Evolutionary conservation across 2,113 vertebrate genomes (phyloP).

Genomic region (Chaetodon auriga): DNA sequence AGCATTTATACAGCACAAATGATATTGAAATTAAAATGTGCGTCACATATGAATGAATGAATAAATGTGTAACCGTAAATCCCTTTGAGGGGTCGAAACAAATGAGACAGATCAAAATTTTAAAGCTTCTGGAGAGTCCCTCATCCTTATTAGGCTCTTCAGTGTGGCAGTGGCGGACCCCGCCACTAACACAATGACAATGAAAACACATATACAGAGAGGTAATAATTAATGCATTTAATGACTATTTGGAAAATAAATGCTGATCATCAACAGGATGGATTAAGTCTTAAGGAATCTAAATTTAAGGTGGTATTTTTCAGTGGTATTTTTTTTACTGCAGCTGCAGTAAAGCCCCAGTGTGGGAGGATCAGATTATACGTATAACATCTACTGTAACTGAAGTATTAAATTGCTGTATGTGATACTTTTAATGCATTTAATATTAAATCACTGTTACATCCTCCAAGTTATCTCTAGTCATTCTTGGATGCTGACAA

Average conservation of each 20-base stretch:
- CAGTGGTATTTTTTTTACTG: too few relatives aligned
- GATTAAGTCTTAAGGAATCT: not conserved
- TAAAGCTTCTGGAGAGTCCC: not conserved
- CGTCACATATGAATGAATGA: not conserved
- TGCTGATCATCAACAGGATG: not conserved
- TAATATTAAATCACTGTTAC: not conserved
- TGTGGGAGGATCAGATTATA: not conserved
- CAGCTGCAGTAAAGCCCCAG: not conserved
- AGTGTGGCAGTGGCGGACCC: not conserved
- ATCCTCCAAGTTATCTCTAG: not conserved
- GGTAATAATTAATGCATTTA: not conserved
- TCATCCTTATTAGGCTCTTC: not conserved
- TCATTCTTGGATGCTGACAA: slow-evolving; percentile 12
- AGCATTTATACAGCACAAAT: not conserved
- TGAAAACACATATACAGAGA: not conserved
- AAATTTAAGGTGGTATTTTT: not conserved
- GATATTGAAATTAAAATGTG: not conserved
- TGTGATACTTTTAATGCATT: too few relatives aligned
- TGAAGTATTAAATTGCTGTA: not conserved
- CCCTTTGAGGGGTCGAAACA: not conserved
- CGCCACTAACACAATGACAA: not conserved
- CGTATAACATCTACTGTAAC: not conserved
- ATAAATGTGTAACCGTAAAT: not conserved
- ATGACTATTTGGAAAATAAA: not conserved
- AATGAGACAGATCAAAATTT: not conserved